Evolutionary conservation across 2,113 vertebrate species (phyloP), one percentile per base, ranked within the genome.

Genomic region (Sturnira hondurensis): DNA sequence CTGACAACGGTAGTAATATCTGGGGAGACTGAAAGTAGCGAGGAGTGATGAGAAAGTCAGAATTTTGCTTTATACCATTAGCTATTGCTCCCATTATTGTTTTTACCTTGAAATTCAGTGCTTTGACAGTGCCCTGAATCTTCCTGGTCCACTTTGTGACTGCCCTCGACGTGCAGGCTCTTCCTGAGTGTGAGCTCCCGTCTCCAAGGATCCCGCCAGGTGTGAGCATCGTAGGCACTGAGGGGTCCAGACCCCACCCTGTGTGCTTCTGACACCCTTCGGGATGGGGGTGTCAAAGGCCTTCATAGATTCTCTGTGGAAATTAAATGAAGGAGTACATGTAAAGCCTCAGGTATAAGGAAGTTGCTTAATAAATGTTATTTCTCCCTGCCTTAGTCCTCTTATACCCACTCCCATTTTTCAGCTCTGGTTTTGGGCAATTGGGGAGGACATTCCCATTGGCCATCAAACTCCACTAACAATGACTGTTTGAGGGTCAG

Each of bases 191-290:
- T 12, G 41, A 19, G 17, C 3, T 19, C 38, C 31, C 47, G 26
- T 50, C n/a, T 45, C 22, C 33, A 45, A 36, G 20, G 70, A 8
- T 15, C 43, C 41, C 43, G 52, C 13, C n/a, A n/a, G n/a, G 68
- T 24, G 19, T n/a, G 26, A 28, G 20, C 2, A 0, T 11, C 15
- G 19, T 22, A 16, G 56, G 58, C 7, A 3, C 8, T 4, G 11
- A 73, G 26, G 24, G 1, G n/a, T 36, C 33, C 15, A 28, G n/a
- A 56, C 12, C 26, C 84, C n/a, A 20, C 22, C 7, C 31, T 36
- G 12, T 7, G 41, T 11, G 33, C 61, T 43, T 24, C 41, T 7
- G 67, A 20, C 58, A 2, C 36, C 12, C 11, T 33, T 0, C 9
- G 33, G n/a, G 14, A 6, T 28, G 41, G n/a, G 50, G 5, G 19